Base-by-base conservation (phyloP, 2,797 vertebrate species). In the Diceros bicornis region DNA sequence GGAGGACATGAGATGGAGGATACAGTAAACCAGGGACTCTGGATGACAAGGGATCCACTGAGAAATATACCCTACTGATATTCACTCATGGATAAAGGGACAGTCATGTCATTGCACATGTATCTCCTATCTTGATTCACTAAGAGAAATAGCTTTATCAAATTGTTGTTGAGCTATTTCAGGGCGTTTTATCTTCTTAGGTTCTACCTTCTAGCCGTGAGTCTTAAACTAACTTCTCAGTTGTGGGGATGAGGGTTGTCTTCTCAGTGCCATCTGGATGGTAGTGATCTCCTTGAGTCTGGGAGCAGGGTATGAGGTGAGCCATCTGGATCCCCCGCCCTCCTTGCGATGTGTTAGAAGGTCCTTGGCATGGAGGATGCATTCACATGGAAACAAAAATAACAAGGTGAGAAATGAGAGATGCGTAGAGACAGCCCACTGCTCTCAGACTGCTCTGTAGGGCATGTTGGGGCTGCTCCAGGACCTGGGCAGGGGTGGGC, bases 281-380 rank as follows among this genome's bases (percentile, higher is more conserved):
- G 66, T 55, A 44, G 6, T 34, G 55, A 62, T 92, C 88, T 50
- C 41, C 64, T 79, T 47, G 85, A 91, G 37, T 52, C 29, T 34
- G 89, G 77, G 57, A 59, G 74, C 41, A 12, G 83, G 95, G 84
- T 3, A 13, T 25, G 25, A 64, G 34, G 32, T 12, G n/a, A 87
- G 12, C 82, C 69, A 59, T 81, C 72, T 82, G 92, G 68, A 86
- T 23, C 68, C 34, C 5, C 8, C 3, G 0, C 7, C 16, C 3
- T 86, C 61, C 44, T 6, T 20, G 32, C 0, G 29, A 25, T 12
- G 32, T 82, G 68, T 94, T 47, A 44, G 84, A 85, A 85, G 92
- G 72, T 57, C 64, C 74, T 59, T 87, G 93, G 84, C 62, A 23
- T 23, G 77, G 50, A 92, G 72, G 29, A 90, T 29, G 64, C 23